Percentiles rank a stretch among this genome's conserved stretches.
Conservation (phyloP, 2,113 vertebrate genomes). For the Barbus barbus region DNA sequence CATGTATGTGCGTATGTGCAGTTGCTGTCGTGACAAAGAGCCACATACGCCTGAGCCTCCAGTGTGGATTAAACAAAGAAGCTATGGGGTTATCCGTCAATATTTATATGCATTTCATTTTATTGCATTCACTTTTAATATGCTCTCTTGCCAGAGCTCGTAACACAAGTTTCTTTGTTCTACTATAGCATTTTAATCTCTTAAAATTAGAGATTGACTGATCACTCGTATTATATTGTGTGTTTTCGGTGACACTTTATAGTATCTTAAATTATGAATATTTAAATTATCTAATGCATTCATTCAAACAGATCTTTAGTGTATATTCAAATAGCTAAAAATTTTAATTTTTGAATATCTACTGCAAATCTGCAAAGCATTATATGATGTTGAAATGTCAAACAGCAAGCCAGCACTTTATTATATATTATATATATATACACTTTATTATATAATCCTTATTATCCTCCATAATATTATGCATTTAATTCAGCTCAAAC, state of each 20-base stretch:
- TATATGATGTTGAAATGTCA: neutral
- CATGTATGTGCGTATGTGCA: slow-evolving; percentile 40
- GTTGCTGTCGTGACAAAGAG: slow-evolving; percentile 51
- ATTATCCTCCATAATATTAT: neutral
- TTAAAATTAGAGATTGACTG: neutral
- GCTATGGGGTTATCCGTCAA: slow-evolving; percentile 9
- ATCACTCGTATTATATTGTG: neutral
- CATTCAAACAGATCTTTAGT: neutral
- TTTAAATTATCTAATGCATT: neutral
- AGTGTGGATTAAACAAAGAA: slow-evolving; percentile 57
- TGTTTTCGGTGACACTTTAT: neutral
- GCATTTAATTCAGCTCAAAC: neutral
- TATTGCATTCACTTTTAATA: neutral
- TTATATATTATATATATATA: no score
- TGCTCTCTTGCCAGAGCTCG: neutral
- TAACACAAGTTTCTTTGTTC: slow-evolving; percentile 14
- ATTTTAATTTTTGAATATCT: neutral
- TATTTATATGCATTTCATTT: slow-evolving; percentile 27
- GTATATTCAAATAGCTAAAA: neutral
- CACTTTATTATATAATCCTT: neutral
- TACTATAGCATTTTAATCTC: neutral
- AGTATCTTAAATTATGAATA: neutral
- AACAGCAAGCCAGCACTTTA: neutral
- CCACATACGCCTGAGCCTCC: slow-evolving; percentile 51
- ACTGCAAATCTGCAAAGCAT: neutral